Percentiles rank a stretch among this genome's conserved stretches.
Evolutionary conservation across 2,113 vertebrate species (phyloP).

Genomic region (Oncorhynchus masou): DNA sequence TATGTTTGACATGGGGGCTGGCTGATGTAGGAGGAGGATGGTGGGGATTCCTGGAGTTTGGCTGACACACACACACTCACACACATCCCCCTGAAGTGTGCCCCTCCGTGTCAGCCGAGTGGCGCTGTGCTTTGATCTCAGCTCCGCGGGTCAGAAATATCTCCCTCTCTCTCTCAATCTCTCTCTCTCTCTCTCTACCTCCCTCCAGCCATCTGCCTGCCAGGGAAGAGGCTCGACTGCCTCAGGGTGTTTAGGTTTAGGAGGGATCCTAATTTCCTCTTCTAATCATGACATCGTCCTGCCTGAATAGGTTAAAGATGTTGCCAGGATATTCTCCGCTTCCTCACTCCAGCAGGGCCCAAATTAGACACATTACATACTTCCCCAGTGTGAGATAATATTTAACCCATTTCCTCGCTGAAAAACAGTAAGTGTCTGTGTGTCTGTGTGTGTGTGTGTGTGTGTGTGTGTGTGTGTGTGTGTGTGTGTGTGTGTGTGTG

Average conservation of each 20-base stretch:
- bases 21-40: conserved; percentile 37
- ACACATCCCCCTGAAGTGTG: conserved; percentile 49
- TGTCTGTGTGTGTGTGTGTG: conserved; percentile 19
- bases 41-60: conserved; percentile 3
- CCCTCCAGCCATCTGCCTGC: conserved; percentile 40
- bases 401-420: conserved; percentile 32
- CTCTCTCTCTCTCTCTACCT: conserved; percentile 42
- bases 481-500: not conserved
- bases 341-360: conserved; percentile 58
- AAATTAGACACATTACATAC: conserved; percentile 72
- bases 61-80: conserved; percentile 4
- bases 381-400: conserved; percentile 49
- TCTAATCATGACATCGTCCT: conserved; percentile 85
- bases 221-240: conserved; percentile 50
- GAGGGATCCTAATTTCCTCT: conserved; percentile 80
- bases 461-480: conserved; percentile 9
- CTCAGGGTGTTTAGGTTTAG: conserved; percentile 78
- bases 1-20: conserved; percentile 43
- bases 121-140: conserved; percentile 80
- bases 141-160: conserved; percentile 32
- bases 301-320: conserved; percentile 83
- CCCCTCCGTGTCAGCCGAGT: conserved; percentile 60
- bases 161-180: conserved; percentile 27
- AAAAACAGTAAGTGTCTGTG: conserved; percentile 29
- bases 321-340: conserved; percentile 75